Base-by-base conservation (phyloP, 2,888 invertebrate genomes). In the Macrosoma leucophasiata region DNA sequence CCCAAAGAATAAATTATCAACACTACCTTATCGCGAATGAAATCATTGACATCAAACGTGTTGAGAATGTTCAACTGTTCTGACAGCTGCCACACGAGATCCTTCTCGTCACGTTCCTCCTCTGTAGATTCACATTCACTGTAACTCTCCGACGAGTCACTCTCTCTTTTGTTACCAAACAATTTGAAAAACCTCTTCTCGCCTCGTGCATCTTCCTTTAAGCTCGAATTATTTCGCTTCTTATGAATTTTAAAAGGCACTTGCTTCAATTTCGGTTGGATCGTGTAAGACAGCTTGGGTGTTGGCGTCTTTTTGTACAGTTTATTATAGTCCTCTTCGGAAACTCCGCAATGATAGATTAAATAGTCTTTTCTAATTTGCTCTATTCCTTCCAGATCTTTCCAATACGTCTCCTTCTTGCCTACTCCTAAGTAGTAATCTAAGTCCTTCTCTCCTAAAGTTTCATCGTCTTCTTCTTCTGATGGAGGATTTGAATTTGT, bases 191-290 rank as follows among this genome's bases (percentile, higher is more conserved):
- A 66, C 4, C 57, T 60, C 31, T 70, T 79, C 22, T 84, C 81
- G 14, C 68, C 62, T 79, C 81, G 77, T 2, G 73, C 70, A 36
- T 78, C 79, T 2, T 46, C 27, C 8, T 51, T 48, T 25, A 78
- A 78, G 42, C 55, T 67, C 1, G 58, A 36, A 21, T 59, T 56
- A 14, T 49, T 39, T 38, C 59, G 64, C 36, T 72, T 79, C 33
- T 53, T 75, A 29, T 81, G 72, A 18, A 84, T 79, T 50, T 77
- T 81, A 41, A 84, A 82, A 36, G 84, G 82, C 17, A 84, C 79
- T 61, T 82, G 84, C 43, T 75, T 82, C 3, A 77, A 43, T 48
- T 50, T 71, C 1, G 74, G 76, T 31, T 65, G 71, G 4, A 51
- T 41, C 2, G 55, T 52, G 29, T 57, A 55, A 10, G 62, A 56